Conservation (phyloP, 2,888 invertebrate genomes). For the Drosophila mercatorum region DNA sequence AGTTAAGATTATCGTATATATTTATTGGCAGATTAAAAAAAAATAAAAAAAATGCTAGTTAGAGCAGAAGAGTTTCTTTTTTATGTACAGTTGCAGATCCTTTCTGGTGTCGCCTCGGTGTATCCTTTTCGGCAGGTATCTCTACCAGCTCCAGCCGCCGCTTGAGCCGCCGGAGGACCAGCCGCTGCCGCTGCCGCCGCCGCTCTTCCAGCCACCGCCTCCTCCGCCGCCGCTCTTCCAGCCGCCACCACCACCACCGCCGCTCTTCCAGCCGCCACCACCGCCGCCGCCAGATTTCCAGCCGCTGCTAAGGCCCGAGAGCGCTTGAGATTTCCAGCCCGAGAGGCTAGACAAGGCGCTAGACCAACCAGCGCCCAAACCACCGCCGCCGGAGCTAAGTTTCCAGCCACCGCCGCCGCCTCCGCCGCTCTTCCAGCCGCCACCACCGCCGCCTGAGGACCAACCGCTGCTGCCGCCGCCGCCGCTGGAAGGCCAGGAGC, state of each 20-base stretch:
- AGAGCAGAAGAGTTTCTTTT: slow-evolving; percentile 11
- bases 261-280: slow-evolving; percentile 40
- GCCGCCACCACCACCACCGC: slow-evolving; percentile 41
- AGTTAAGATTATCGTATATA: slow-evolving; percentile 28
- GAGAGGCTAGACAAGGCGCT: slow-evolving; percentile 36
- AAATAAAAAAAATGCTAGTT: slow-evolving; percentile 16
- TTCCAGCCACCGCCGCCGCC: slow-evolving; percentile 55
- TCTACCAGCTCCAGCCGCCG: slow-evolving; percentile 66
- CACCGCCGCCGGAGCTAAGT: slow-evolving; percentile 40
- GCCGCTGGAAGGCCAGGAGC: slow-evolving; percentile 48
- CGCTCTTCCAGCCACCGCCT: slow-evolving; percentile 49
- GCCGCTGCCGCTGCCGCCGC: slow-evolving; percentile 34
- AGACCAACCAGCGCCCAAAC: slow-evolving; percentile 38
- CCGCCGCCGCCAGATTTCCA: slow-evolving; percentile 53
- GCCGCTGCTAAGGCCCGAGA: slow-evolving; percentile 46
- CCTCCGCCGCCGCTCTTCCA: slow-evolving; percentile 1
- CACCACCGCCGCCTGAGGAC: slow-evolving; percentile 39
- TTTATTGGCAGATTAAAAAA: slow-evolving; percentile 40
- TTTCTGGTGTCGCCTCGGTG: slow-evolving; percentile 15
- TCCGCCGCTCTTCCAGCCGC: slow-evolving; percentile 30
- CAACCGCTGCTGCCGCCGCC: slow-evolving; percentile 43
- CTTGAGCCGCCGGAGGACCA: slow-evolving; percentile 30
- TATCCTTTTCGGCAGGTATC: neutral
- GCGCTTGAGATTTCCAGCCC: slow-evolving; percentile 39
- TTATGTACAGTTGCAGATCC: slow-evolving; percentile 41